Evolutionary conservation across 2,113 vertebrate species (phyloP), one percentile per base, ranked within the genome.

Genomic region (Osmerus eperlanus): DNA sequence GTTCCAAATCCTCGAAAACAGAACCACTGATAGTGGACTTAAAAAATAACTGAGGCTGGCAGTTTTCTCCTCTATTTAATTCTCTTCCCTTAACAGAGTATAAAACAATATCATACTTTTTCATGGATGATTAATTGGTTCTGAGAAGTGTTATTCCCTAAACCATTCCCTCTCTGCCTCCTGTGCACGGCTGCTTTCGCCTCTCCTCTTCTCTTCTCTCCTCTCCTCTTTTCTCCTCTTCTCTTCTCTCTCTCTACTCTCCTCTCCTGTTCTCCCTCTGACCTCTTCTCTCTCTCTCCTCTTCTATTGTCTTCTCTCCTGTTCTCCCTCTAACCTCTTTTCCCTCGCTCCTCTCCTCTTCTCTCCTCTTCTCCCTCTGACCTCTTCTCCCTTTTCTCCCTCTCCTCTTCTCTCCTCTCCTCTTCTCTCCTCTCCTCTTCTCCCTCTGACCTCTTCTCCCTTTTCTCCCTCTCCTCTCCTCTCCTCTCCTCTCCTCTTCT

Each of bases 101-200:
- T 5, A 15, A 56, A n/a, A 15, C 14, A 56, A 56, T n/a, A 56
- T 15, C 54, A 56, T n/a, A 56, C 14, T 65, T 72, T 65, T 55
- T 54, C 62, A 72, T 19, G 52, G 28, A 67, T 52, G 65, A 67
- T 67, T 52, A 19, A 67, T 52, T 67, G 47, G 65, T 67, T 72
- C 55, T 63, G 51, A 65, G 65, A 72, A 65, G 25, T 65, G 70
- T 25, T 32, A 55, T 52, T 63, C 62, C 54, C 61, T 65, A 60
- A 68, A 60, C 51, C 21, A 2, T 18, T 15, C 53, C 54, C 14
- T 70, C 53, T 51, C 41, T 36, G 32, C 32, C 7, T 47, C 41
- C 41, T 47, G 41, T 47, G 41, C 41, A 47, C 2, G 0, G 41
- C 9, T 47, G 41, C 41, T 47, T 7, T 47, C 41, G 1, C 9